phyloP scores from a whole-genome alignment of 1,140 invertebrate species.

The Scaptodrosophila lebanonensis region DNA sequence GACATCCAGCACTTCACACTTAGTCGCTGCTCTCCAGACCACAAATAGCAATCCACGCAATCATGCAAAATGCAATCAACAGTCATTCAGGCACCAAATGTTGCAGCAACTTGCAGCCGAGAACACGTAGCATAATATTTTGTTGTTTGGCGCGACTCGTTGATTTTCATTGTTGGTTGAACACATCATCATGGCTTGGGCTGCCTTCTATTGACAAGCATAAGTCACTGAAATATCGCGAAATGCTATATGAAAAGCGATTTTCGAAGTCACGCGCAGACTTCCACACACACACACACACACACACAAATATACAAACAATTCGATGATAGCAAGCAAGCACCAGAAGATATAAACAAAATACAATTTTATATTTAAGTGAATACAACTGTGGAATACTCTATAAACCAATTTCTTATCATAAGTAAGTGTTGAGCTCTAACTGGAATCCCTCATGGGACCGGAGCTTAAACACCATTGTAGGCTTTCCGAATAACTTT shows the following conservation, averaged over 20 bases:
- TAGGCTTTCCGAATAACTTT: too few species aligned
- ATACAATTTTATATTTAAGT: too few species aligned
- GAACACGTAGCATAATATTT: slow-evolving; percentile 74
- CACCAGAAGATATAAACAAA: too few species aligned
- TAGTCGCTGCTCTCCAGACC: background rate
- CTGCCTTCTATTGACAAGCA: slow-evolving; percentile 31
- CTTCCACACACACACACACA: slow-evolving; percentile 8
- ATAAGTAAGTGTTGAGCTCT: too few species aligned
- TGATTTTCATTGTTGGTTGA: slow-evolving; percentile 31
- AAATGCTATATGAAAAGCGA: slow-evolving; percentile 30
- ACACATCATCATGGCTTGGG: too few species aligned
- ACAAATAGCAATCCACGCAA: slow-evolving; percentile 36
- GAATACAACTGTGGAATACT: too few species aligned
- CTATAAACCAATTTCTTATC: too few species aligned
- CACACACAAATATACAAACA: slow-evolving; percentile 28
- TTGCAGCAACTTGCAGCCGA: slow-evolving; percentile 41
- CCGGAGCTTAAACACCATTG: too few species aligned
- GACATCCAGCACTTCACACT: too few species aligned
- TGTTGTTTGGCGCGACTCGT: slow-evolving; percentile 19
- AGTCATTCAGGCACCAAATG: slow-evolving; percentile 51
- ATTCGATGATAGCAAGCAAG: too few species aligned
- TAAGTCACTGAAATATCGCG: slow-evolving; percentile 46
- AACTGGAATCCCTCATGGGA: too few species aligned
- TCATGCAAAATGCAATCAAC: slow-evolving; percentile 60
- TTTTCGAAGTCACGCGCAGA: slow-evolving; percentile 68